A percentile compares a stretch with the other conserved stretches of the same genome.
phyloP scores from a whole-genome alignment of 2,888 invertebrate genomes.

The Hypsopygia costalis region DNA sequence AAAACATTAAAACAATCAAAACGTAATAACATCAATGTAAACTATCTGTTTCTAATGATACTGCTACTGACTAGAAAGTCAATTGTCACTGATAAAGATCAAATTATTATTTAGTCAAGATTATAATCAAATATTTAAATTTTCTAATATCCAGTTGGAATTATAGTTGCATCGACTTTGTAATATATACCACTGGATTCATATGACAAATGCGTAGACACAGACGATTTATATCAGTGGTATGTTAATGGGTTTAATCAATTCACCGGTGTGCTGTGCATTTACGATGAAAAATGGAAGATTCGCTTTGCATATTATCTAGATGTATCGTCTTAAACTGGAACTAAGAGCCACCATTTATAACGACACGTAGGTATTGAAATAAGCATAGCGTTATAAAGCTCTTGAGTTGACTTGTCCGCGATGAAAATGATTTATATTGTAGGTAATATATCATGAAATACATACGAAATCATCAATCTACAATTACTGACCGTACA shows the following conservation, averaged over 20 bases:
- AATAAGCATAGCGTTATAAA: slow-evolving; percentile 25
- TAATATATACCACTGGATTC: slow-evolving; percentile 29
- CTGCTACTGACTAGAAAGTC: background rate
- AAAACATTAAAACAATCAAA: background rate
- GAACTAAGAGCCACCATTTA: slow-evolving; percentile 29
- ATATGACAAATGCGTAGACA: slow-evolving; percentile 55
- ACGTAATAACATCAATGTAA: no score
- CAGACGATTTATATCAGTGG: slow-evolving; percentile 49
- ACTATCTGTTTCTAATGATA: background rate
- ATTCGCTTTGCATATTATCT: slow-evolving; percentile 41
- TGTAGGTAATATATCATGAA: slow-evolving; percentile 7
- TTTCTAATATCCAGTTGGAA: slow-evolving; percentile 27
- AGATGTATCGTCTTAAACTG: slow-evolving; percentile 32
- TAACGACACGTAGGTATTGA: slow-evolving; percentile 26
- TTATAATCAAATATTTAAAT: slow-evolving; percentile 68
- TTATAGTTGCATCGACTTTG: slow-evolving; percentile 30
- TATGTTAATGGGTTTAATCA: slow-evolving; percentile 59
- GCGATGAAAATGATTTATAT: slow-evolving; percentile 17
- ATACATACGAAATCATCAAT: slow-evolving; percentile 11
- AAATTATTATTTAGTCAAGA: slow-evolving; percentile 44
- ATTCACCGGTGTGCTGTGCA: slow-evolving; percentile 35
- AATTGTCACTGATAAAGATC: slow-evolving; percentile 11
- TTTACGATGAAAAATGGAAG: slow-evolving; percentile 48
- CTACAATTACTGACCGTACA: slow-evolving; percentile 13
- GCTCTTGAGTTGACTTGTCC: slow-evolving; percentile 22